phyloP scores from a whole-genome alignment of 2,113 vertebrate genomes.

The Orycteropus afer region DNA sequence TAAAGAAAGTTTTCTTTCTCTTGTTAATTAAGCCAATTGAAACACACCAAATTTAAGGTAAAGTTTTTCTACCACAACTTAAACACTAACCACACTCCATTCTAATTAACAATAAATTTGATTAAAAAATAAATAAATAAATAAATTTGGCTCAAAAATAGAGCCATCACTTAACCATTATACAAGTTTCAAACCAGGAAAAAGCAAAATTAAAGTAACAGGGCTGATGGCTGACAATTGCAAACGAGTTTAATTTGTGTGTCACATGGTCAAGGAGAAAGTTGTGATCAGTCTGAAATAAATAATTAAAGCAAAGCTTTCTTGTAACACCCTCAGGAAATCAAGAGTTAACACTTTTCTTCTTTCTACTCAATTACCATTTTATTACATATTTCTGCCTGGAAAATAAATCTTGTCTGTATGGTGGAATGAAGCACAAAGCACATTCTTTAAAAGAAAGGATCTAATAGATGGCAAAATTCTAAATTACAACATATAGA shows the following conservation, averaged over 20 bases:
- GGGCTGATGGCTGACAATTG: conserved; percentile 68
- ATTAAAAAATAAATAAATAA: no score
- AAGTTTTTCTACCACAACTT: background rate
- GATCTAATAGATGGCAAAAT: background rate
- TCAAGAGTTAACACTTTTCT: conserved; percentile 68
- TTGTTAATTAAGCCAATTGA: conserved; percentile 20
- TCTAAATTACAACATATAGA: background rate
- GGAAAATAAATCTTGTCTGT: conserved; percentile 23
- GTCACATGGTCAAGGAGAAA: conserved; percentile 34
- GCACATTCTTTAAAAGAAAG: background rate
- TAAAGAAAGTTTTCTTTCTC: background rate
- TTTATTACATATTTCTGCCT: conserved; percentile 53
- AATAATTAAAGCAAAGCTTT: conserved; percentile 67
- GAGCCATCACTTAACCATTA: background rate
- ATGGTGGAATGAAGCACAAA: background rate
- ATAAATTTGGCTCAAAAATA: background rate
- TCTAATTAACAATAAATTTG: conserved; percentile 14
- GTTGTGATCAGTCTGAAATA: conserved; percentile 67
- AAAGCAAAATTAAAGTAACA: conserved; percentile 43
- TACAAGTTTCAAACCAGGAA: conserved; percentile 24
- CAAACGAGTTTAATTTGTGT: conserved; percentile 67
- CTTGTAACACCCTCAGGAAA: conserved; percentile 62
- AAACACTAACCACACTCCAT: background rate
- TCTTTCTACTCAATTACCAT: conserved; percentile 61
- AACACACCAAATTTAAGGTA: background rate